A percentile compares a stretch with the other conserved stretches of the same genome.
These are phyloP conservation scores for Serranus cabrilla DNA, from an alignment of 2,797 vertebrate species.

Conservation along the genomic window DNA sequence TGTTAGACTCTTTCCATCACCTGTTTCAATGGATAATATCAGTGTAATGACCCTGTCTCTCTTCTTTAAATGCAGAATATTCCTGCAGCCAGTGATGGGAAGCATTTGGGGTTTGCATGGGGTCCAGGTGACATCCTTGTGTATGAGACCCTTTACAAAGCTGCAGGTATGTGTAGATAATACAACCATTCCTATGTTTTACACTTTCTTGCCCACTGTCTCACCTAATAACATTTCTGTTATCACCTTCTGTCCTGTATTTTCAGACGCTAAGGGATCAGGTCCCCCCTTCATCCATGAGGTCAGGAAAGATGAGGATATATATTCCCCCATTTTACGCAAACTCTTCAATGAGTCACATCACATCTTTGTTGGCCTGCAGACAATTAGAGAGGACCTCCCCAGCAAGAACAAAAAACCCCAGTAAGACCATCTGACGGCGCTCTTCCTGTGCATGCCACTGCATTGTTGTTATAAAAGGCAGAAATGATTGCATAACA, in stretches of 20 bases:
- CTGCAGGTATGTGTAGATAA: slow-evolving; percentile 79
- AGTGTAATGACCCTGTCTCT: not conserved
- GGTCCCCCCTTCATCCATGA: slow-evolving; percentile 83
- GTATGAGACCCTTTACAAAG: slow-evolving; percentile 89
- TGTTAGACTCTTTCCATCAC: not conserved
- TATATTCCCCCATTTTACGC: slow-evolving; percentile 93
- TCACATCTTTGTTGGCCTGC: slow-evolving; percentile 95
- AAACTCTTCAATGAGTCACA: slow-evolving; percentile 99
- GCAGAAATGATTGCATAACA: not conserved
- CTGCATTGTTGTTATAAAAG: not conserved
- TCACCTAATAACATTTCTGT: not conserved
- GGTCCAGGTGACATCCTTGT: slow-evolving; percentile 93
- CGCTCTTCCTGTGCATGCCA: not conserved
- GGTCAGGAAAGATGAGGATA: slow-evolving; percentile 92
- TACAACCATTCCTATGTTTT: not conserved
- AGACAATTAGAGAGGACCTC: slow-evolving; percentile 91
- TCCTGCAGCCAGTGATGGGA: slow-evolving; percentile 85
- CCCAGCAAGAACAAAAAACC: slow-evolving; percentile 91
- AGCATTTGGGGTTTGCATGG: slow-evolving; percentile 94
- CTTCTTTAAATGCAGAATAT: slow-evolving; percentile 84
- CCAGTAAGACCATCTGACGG: slow-evolving; percentile 86
- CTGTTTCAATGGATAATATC: not conserved
- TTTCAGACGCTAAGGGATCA: slow-evolving; percentile 65
- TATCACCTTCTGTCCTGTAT: not conserved
- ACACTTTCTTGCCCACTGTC: not conserved